phyloP scores from a whole-genome alignment of 2,888 invertebrate genomes.

The Fissipunctia ypsillon region DNA sequence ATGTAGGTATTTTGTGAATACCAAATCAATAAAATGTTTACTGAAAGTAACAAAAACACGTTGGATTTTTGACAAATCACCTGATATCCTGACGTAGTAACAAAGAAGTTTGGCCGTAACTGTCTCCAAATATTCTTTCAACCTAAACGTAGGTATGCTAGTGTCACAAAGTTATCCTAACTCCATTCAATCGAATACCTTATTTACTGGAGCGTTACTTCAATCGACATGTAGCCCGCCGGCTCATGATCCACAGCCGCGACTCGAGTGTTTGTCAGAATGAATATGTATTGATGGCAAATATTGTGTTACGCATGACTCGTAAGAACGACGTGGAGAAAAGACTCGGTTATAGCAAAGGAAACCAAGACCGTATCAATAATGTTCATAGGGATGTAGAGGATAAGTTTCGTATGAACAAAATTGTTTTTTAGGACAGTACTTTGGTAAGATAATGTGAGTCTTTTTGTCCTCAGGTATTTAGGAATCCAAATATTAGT shows the following conservation, averaged over 20 bases:
- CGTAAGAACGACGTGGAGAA: constrained; percentile 31
- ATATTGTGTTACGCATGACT: constrained; percentile 55
- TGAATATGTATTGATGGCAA: constrained; percentile 61
- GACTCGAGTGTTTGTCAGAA: constrained; percentile 60
- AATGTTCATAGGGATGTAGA: constrained; percentile 1
- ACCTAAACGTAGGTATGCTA: constrained; percentile 32
- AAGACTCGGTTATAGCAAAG: constrained; percentile 21
- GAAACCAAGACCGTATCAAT: constrained; percentile 22
- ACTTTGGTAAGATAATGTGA: not conserved
- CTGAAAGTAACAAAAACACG: not conserved
- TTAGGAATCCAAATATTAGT: not conserved
- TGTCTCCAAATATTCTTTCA: constrained; percentile 28
- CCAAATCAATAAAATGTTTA: not conserved
- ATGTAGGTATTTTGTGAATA: not conserved
- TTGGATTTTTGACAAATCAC: constrained; percentile 7
- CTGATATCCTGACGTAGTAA: not conserved
- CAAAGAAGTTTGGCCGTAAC: constrained; percentile 17
- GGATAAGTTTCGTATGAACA: not conserved
- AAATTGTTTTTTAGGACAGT: constrained; percentile 10
- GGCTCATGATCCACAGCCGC: constrained; percentile 43
- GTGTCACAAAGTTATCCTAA: constrained; percentile 47
- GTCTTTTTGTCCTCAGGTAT: not conserved
- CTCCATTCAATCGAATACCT: constrained; percentile 46
- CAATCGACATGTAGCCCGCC: constrained; percentile 53
- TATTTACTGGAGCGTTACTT: constrained; percentile 59